Evolutionary conservation across 2,113 vertebrate genomes (phyloP).

Genomic region (Oreochromis tanganicae): DNA sequence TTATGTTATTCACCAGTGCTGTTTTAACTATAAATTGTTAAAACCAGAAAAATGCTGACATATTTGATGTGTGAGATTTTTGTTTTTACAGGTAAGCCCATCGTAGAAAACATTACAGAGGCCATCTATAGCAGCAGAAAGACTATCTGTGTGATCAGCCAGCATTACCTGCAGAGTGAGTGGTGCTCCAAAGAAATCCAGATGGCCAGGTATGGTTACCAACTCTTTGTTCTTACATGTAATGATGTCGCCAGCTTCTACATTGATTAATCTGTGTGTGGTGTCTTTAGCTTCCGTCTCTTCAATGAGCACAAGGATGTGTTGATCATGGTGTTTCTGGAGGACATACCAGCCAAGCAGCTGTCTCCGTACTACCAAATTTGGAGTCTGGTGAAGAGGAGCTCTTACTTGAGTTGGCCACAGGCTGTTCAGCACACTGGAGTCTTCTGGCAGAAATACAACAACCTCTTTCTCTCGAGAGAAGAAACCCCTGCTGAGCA

Average conservation of each 20-base stretch:
- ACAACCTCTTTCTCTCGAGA: background rate
- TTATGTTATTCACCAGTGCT: too few species aligned
- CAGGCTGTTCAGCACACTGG: too few species aligned
- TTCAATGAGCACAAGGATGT: too few species aligned
- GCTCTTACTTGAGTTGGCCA: too few species aligned
- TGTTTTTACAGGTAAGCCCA: constrained; percentile 2
- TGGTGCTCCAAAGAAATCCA: constrained; percentile 78
- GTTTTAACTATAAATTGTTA: too few species aligned
- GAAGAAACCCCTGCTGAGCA: background rate
- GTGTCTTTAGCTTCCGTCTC: background rate
- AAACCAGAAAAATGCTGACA: too few species aligned
- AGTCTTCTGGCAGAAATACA: background rate
- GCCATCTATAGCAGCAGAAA: constrained; percentile 74
- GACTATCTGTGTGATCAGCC: constrained; percentile 75
- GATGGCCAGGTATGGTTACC: constrained; percentile 52
- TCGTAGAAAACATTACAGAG: constrained; percentile 75
- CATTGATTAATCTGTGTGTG: background rate
- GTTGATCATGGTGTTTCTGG: too few species aligned
- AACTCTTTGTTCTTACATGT: background rate
- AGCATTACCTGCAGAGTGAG: constrained; percentile 66
- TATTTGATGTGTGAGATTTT: background rate
- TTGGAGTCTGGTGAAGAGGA: too few species aligned
- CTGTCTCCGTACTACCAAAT: too few species aligned
- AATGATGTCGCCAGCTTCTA: too few species aligned
- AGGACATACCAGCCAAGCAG: too few species aligned